Conservation (phyloP, 2,888 invertebrate species). For the Scelioninae gen. 2 region DNA sequence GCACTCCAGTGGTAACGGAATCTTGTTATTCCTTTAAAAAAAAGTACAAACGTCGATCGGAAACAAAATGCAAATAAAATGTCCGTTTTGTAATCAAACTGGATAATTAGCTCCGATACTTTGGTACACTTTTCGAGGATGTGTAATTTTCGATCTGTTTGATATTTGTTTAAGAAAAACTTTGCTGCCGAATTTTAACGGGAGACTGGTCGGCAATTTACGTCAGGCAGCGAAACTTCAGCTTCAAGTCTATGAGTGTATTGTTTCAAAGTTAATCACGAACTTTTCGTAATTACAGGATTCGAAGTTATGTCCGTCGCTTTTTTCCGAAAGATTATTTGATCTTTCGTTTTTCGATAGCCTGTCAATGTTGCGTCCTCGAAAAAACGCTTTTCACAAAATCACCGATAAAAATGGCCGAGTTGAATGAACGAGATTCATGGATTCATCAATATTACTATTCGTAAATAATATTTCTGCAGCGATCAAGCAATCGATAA, state of each 20-base stretch:
- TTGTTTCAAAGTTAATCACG: conserved; percentile 53
- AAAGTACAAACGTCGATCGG: too few relatives aligned
- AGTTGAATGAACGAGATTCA: too few relatives aligned
- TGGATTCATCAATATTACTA: too few relatives aligned
- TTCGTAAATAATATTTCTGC: too few relatives aligned
- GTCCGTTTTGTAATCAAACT: conserved; percentile 19
- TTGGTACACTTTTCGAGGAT: not conserved
- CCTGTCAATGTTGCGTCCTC: conserved; percentile 7
- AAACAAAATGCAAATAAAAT: conserved; percentile 33
- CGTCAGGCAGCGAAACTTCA: conserved; percentile 33
- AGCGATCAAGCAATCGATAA: too few relatives aligned
- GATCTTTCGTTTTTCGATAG: conserved; percentile 28
- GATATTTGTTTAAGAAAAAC: conserved; percentile 49
- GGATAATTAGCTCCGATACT: conserved; percentile 32
- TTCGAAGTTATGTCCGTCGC: conserved; percentile 29
- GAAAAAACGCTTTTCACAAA: too few relatives aligned
- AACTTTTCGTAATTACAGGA: conserved; percentile 55
- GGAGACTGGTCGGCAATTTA: conserved; percentile 22
- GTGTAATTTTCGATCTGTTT: conserved; percentile 24
- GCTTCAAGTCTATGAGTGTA: conserved; percentile 49
- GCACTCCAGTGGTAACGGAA: too few relatives aligned
- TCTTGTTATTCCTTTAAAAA: too few relatives aligned
- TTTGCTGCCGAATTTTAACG: conserved; percentile 43
- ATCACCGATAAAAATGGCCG: too few relatives aligned
- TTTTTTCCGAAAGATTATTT: conserved; percentile 30